Percentiles rank a stretch among this genome's conserved stretches.
Conservation (phyloP, 2,113 vertebrate species). For the Pomatorhinus ruficollis region DNA sequence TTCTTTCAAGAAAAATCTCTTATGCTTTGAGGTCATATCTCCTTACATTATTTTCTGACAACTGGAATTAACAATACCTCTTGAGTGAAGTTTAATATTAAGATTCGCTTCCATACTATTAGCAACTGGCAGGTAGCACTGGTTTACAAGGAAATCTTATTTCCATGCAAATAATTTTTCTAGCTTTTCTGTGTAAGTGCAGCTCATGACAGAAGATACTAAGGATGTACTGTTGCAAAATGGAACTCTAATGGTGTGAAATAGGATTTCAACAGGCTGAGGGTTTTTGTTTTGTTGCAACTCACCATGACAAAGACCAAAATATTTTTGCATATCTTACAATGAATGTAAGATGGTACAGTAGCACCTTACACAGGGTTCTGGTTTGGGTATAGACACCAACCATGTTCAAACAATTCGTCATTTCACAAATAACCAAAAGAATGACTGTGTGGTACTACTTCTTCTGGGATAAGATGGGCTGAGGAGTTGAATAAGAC, state of each 20-base stretch:
- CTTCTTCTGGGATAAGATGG: neutral
- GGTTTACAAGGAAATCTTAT: neutral
- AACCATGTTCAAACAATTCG: neutral
- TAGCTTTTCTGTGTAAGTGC: neutral
- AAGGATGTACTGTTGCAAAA: neutral
- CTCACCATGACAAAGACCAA: neutral
- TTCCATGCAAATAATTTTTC: neutral
- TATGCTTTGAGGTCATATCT: neutral
- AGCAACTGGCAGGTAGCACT: neutral
- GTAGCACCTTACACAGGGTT: neutral
- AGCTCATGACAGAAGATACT: neutral
- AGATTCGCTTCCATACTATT: neutral
- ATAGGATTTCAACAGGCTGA: neutral
- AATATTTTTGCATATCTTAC: neutral
- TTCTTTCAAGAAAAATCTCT: conserved; percentile 31
- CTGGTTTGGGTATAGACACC: neutral
- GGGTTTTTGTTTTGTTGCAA: neutral
- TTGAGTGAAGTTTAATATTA: neutral
- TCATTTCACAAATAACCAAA: neutral
- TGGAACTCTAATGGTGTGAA: neutral
- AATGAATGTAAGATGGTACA: neutral
- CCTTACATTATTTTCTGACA: neutral
- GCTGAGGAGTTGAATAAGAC: neutral
- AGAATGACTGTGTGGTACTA: neutral
- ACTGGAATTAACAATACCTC: neutral